Evolutionary conservation across 2,888 invertebrate species (phyloP).

Genomic region (Eretmocerus hayati): DNA sequence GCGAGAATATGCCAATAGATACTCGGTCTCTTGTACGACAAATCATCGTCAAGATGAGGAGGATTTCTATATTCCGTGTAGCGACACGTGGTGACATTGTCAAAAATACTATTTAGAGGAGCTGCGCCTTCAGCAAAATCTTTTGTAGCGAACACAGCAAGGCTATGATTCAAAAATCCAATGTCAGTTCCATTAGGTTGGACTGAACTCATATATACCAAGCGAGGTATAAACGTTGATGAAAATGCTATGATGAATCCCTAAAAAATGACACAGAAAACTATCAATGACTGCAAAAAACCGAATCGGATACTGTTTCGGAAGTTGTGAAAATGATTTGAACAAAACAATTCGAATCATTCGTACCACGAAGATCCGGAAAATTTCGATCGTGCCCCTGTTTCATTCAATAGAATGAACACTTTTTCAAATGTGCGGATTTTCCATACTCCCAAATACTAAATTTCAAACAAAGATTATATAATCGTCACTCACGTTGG

Average conservation of each 20-base stretch:
- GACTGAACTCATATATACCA: slow-evolving; percentile 59
- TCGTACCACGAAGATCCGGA: too few species aligned
- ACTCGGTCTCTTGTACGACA: slow-evolving; percentile 60
- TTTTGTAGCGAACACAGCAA: slow-evolving; percentile 59
- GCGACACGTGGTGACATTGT: slow-evolving; percentile 45
- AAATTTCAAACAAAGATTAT: background rate
- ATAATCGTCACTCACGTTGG: slow-evolving; percentile 73
- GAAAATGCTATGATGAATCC: slow-evolving; percentile 79
- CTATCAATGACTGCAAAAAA: too few species aligned
- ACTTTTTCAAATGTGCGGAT: too few species aligned
- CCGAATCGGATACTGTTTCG: too few species aligned
- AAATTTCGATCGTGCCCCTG: too few species aligned
- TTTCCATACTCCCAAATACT: too few species aligned
- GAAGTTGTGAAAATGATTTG: slow-evolving; percentile 3
- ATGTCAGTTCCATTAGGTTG: slow-evolving; percentile 50
- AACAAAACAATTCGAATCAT: too few species aligned
- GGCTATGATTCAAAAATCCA: slow-evolving; percentile 52
- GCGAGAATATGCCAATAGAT: slow-evolving; percentile 89
- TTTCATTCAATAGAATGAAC: too few species aligned
- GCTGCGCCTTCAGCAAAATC: slow-evolving; percentile 51
- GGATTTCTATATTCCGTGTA: slow-evolving; percentile 83
- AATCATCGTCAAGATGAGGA: slow-evolving; percentile 48
- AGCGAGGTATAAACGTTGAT: slow-evolving; percentile 72
- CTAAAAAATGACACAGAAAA: slow-evolving; percentile 44
- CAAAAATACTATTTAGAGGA: slow-evolving; percentile 37